Conservation (phyloP, 2,797 vertebrate species). For the Tangara arthus region DNA sequence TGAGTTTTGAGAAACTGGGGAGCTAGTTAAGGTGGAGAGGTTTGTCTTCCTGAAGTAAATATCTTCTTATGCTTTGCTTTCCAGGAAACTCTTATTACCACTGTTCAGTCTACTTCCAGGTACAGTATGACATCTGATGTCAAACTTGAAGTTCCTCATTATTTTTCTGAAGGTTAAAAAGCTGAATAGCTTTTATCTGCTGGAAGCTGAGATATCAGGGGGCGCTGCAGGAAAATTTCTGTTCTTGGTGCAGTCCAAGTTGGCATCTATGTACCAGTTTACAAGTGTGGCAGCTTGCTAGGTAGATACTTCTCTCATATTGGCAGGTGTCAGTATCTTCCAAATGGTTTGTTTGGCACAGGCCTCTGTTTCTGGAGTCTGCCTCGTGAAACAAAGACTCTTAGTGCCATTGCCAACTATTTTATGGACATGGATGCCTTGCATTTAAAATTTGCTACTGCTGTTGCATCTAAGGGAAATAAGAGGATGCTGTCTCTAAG, state of each 20-base stretch:
- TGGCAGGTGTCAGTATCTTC: neutral
- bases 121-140: conserved; percentile 47
- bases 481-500: neutral
- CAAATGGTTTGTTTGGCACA: neutral
- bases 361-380: neutral
- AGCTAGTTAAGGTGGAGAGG: neutral
- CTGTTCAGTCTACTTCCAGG: conserved; percentile 77
- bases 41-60: neutral
- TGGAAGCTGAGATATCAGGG: neutral
- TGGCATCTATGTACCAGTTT: neutral
- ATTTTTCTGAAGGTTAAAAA: neutral
- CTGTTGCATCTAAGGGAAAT: neutral
- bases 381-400: rapidly evolving
- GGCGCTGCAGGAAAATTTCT: neutral
- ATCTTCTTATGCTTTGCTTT: conserved; percentile 42
- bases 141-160: neutral
- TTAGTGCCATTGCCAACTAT: neutral
- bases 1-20: neutral
- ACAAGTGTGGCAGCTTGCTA: neutral
- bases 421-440: neutral
- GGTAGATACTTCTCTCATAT: neutral
- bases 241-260: neutral
- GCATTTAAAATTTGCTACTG: neutral
- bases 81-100: conserved; percentile 83
- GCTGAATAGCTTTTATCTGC: neutral